Base-by-base conservation (phyloP, 2,113 vertebrate species). In the Nibea coibor region DNA sequence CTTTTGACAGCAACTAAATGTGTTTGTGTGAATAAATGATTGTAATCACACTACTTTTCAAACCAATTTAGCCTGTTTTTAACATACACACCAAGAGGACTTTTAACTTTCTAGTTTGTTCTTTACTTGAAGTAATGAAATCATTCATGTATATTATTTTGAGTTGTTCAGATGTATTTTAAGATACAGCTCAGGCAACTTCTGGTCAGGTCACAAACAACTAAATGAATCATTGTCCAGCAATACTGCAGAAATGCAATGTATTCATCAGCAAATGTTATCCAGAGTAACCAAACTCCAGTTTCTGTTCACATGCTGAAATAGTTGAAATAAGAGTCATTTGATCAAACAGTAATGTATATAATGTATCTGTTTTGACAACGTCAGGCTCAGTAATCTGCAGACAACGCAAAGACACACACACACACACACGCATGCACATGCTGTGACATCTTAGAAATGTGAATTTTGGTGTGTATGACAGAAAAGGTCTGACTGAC, bases 391-490 rank as follows among this genome's bases (percentile, higher is more conserved):
- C 59, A 65, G 66, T 72, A 10, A 28, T 47, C 50, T 28, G 61
- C 66, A 76, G 58, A 76, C 72, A 54, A 26, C 22, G 47, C 53
- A 80, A 62, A 67, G 51, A 65, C 31, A 68, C 57, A 75, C 65
- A 39, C 39, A 58, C 69, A 58, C 61, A 59, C 35, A 58, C 50
- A 42, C 74, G 66, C 50, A 59, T 22, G 58, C 12, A 73, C 20
- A 35, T 16, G 9, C 42, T 57, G n/a, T 42, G 47, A 28, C 20
- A n/a, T 35, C 22, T 66, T 4, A 35, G 19, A 59, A 65, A 51
- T 53, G 22, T 71, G 39, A 62, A 73, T 62, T 83, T 68, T 50
- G 42, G 50, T 58, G 28, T 19, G 28, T 20, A 56, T 50, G 31
- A 70, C 57, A 63, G 22, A 39, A 11, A 48, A 61, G 28, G 22